Percentiles rank a stretch among this genome's conserved stretches.
Evolutionary conservation across 2,797 vertebrate genomes (phyloP).

Genomic region (Megalops cyprinoides): DNA sequence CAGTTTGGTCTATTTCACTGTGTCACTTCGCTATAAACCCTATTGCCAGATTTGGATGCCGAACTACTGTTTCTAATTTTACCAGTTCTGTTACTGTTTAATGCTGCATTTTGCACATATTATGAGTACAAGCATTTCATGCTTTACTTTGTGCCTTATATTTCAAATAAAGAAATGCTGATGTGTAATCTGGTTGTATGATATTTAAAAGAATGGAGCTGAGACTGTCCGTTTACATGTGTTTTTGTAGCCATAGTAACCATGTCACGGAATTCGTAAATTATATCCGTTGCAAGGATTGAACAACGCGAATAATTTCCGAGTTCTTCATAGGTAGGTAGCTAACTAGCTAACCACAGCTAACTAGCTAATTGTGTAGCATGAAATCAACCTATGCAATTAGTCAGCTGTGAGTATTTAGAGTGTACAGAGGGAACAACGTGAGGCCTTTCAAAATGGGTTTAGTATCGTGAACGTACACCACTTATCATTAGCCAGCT

Average conservation of each 20-base stretch:
- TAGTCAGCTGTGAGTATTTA: no score
- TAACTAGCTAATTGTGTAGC: no score
- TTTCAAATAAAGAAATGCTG: slow-evolving; percentile 31
- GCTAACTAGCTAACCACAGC: no score
- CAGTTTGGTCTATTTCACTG: neutral
- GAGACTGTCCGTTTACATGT: no score
- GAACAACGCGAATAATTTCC: neutral
- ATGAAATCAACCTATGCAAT: no score
- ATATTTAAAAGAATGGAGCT: no score
- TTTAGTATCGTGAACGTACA: no score
- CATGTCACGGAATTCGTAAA: neutral
- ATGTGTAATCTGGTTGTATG: neutral
- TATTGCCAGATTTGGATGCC: slow-evolving; percentile 23
- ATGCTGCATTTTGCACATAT: slow-evolving; percentile 39
- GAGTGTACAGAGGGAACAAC: no score
- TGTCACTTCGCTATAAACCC: no score
- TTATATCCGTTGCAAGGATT: neutral
- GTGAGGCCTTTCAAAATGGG: no score
- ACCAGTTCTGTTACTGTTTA: no score
- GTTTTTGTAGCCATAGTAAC: neutral
- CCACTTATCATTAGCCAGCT: no score
- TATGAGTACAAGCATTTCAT: slow-evolving; percentile 12
- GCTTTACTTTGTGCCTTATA: slow-evolving; percentile 21
- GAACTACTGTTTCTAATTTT: slow-evolving; percentile 31
- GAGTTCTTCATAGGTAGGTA: neutral